phyloP scores from a whole-genome alignment of 2,888 invertebrate genomes.

The Erynnis tages region DNA sequence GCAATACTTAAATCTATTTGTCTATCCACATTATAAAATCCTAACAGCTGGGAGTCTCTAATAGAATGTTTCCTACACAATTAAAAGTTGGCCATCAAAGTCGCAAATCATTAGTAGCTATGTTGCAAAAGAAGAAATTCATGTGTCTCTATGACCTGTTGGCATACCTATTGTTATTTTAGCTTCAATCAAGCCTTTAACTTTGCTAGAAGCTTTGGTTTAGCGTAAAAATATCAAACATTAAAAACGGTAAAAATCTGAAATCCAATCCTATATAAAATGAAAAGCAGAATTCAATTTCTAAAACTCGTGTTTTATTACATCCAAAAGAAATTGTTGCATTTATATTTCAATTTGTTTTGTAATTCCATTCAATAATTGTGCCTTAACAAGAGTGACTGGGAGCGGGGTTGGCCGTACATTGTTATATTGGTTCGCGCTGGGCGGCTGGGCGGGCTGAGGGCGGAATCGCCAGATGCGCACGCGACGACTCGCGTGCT shows the following conservation, averaged over 20 bases:
- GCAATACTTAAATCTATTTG: slow-evolving; percentile 45
- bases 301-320: neutral
- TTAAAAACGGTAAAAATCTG: too few species aligned
- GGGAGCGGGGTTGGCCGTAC: neutral
- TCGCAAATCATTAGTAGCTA: too few species aligned
- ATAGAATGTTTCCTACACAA: slow-evolving; percentile 16
- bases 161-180: too few species aligned
- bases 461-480: slow-evolving; percentile 61
- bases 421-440: slow-evolving; percentile 5
- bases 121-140: too few species aligned
- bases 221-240: too few species aligned
- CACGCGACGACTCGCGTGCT: slow-evolving; percentile 50
- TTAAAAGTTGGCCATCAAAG: too few species aligned
- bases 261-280: too few species aligned
- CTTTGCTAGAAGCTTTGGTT: too few species aligned
- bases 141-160: too few species aligned
- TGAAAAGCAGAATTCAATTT: neutral
- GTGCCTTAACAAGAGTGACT: slow-evolving; percentile 15
- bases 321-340: neutral
- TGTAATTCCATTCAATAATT: slow-evolving; percentile 9
- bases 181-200: too few species aligned
- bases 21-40: slow-evolving; percentile 25
- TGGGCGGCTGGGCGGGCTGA: slow-evolving; percentile 52
- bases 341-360: slow-evolving; percentile 6
- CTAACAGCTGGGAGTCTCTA: slow-evolving; percentile 33